A percentile compares a stretch with the other conserved stretches of the same genome.
These are phyloP conservation scores for Noctua fimbriata DNA, from an alignment of 2,888 invertebrate species.

Conservation along the genomic window DNA sequence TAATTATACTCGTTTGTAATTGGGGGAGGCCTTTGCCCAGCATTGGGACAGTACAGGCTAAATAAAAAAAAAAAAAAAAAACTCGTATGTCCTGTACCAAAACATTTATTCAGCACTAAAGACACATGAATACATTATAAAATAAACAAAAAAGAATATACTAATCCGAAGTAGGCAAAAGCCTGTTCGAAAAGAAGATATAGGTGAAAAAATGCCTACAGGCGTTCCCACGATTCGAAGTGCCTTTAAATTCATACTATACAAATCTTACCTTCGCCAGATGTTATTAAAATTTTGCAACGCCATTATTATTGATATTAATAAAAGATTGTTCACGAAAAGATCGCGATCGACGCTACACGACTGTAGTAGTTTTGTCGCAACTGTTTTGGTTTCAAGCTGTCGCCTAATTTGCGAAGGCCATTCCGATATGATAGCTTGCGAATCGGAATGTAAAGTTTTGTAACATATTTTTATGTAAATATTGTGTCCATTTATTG, in stretches of 20 bases:
- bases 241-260: not conserved
- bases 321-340: slow-evolving; percentile 46
- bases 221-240: not conserved
- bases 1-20: no score
- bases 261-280: not conserved
- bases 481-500: slow-evolving; percentile 9
- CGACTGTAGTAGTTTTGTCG: slow-evolving; percentile 51
- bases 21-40: no score
- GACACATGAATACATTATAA: not conserved
- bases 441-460: slow-evolving; percentile 35
- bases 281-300: slow-evolving; percentile 37
- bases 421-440: slow-evolving; percentile 33
- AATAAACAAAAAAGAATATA: not conserved
- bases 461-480: slow-evolving; percentile 48
- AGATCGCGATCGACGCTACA: slow-evolving; percentile 45
- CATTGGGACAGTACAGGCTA: no score
- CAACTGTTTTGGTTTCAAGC: slow-evolving; percentile 51
- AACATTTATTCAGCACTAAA: not conserved
- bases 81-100: no score
- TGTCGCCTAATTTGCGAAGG: slow-evolving; percentile 59
- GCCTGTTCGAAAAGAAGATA: not conserved
- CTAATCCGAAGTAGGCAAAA: not conserved
- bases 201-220: not conserved
- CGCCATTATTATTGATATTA: slow-evolving; percentile 35
- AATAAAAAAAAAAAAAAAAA: no score